These are phyloP conservation scores for Proisotoma minuta DNA, from an alignment of 2,888 invertebrate genomes.

Conservation along the genomic window DNA sequence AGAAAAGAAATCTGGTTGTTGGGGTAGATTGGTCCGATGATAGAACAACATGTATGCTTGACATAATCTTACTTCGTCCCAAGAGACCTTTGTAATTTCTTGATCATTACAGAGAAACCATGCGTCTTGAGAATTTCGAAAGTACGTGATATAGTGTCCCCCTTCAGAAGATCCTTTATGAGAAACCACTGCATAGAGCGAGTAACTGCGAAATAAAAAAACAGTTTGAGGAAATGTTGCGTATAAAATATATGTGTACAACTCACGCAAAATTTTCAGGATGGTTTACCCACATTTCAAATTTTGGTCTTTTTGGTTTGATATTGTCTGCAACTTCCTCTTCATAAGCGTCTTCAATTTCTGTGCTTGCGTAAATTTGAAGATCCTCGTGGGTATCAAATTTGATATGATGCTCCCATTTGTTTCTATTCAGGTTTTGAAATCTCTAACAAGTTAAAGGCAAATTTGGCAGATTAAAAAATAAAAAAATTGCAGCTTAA, in stretches of 20 bases:
- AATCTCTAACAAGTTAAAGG: neutral
- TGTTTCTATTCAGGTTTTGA: neutral
- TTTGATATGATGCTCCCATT: neutral
- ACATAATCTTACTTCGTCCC: neutral
- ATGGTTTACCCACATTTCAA: too few species aligned
- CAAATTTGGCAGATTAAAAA: neutral
- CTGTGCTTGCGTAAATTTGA: neutral
- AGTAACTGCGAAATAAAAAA: neutral
- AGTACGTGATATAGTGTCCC: neutral
- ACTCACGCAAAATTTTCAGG: too few species aligned
- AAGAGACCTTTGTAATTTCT: neutral
- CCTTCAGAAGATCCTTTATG: neutral
- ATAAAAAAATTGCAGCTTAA: neutral
- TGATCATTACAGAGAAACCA: neutral
- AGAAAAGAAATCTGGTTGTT: neutral
- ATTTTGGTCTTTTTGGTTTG: too few species aligned
- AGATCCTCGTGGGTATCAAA: neutral
- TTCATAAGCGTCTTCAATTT: too few species aligned
- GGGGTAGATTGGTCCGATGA: neutral
- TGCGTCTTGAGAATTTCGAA: neutral
- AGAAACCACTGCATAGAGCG: neutral
- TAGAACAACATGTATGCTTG: slow-evolving; percentile 5
- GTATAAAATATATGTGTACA: too few species aligned
- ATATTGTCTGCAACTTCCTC: too few species aligned
- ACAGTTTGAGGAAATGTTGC: too few species aligned